Evolutionary conservation across 2,888 invertebrate species (phyloP).

Genomic region (Sthenelais limicola): DNA sequence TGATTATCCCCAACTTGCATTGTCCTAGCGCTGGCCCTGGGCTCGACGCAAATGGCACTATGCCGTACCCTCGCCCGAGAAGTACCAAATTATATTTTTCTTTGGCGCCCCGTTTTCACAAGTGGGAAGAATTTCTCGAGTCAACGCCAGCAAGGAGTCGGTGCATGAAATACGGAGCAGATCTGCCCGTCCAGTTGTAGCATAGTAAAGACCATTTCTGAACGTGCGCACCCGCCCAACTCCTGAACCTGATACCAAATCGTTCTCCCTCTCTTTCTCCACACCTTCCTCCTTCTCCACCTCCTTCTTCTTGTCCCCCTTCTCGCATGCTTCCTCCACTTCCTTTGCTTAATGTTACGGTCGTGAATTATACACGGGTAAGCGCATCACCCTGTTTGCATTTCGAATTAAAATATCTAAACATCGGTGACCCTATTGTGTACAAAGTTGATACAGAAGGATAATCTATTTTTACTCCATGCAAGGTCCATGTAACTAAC

Average conservation of each 20-base stretch:
- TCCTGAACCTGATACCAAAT: no score
- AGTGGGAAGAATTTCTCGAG: constrained; percentile 14
- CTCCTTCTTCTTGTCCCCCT: not conserved
- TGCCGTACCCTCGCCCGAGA: no score
- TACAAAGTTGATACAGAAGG: no score
- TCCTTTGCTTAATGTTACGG: not conserved
- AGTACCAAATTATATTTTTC: no score
- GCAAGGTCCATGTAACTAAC: no score
- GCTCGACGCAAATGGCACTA: no score
- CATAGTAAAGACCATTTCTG: not conserved
- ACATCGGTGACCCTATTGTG: no score
- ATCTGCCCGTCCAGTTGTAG: constrained; percentile 5
- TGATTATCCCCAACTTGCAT: no score
- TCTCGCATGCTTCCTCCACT: not conserved
- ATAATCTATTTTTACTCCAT: no score
- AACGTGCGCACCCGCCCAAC: no score
- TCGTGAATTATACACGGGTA: not conserved
- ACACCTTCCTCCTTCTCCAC: not conserved
- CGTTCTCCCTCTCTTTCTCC: not conserved
- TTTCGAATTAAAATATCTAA: no score
- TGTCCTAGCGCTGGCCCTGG: no score
- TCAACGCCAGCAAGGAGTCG: constrained; percentile 17
- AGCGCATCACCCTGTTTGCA: not conserved
- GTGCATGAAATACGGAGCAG: not conserved
- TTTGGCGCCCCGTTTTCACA: not conserved